Evolutionary conservation across 2,888 invertebrate genomes (phyloP), one percentile per base, ranked within the genome.

Genomic region (Ophion slaviceki): DNA sequence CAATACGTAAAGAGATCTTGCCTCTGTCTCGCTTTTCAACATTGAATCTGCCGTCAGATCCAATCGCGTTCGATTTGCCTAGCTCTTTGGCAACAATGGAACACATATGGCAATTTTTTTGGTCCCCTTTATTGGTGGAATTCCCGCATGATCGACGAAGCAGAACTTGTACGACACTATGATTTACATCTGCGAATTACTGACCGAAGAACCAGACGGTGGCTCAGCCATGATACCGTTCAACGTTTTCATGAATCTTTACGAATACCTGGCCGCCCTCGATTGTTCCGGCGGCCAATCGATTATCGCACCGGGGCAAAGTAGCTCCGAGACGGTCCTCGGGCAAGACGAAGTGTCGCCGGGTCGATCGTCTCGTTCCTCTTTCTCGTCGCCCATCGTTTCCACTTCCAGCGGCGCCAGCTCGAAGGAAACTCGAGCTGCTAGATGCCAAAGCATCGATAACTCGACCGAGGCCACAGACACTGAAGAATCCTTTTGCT

Each of bases 141-240:
- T 70, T 70, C 70, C 20, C 68, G 59, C 17, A 71, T 70, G 28
- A 32, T 64, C 45, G 67, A 67, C 24, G 11, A 45, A 64, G 67
- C 87, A 97, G 97, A 96, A 96, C 90, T 94, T 97, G 45, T 96
- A 96, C 4, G 96, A 96, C 91, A 97, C 97, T 4, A 97, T 98
- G 97, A 96, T 96, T 79, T 95, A 97, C 86, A 95, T 98, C 57
- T 98, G 98, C 93, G 97, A 98, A 92, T 95, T 97, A 3, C 93
- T 97, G 86, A 97, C 97, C 3, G 96, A 97, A 86, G 97, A 98
- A 91, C 97, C 97, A 0, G 97, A 97, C 87, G 98, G 98, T 14
- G 97, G 97, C 0, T 96, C 97, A 0, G 96, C 97, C 0, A 96
- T 96, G 89, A 96, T 98, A 75, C 95, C 96, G 0, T 93, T 96